Evolutionary conservation across 1,140 invertebrate species (phyloP), one percentile per base, ranked within the genome.

Genomic region (Diplogasteroides magnus): DNA sequence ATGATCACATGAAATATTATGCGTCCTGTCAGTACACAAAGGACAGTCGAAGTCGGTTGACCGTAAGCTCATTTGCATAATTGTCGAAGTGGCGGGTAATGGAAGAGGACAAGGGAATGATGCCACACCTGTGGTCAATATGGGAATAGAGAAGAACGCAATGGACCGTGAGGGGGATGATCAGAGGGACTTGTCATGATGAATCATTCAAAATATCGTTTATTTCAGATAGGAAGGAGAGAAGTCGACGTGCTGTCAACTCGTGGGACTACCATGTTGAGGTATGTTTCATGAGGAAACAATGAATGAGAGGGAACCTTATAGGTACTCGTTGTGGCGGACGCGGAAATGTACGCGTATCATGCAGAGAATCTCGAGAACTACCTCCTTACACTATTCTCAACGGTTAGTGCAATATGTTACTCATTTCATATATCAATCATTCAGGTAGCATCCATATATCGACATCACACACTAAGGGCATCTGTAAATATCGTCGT

Each of bases 361-460:
- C 90, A 93, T 77, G 86, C 86, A 11, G 80, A 83, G 25, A 82
- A 84, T 63, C 83, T 91, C 2, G 84, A 87, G 63, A 83, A 87
- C 62, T 93, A 93, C 78, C 88, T 93, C 68, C 85, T 92, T 29
- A 90, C 89, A 15, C 85, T 93, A 15, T 90, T 93, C 87, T 89
- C 88, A 56, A 90, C 90, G 77, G 91, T 91, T 85, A 84, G 69
- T 19, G 37, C 37, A 11, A 19, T 48, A 48, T 48, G 6, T 19
- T 19, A 6, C 19, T 48, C 37, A 48, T 11, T 19, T 48, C 37
- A 19, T 26, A 68, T 32, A 23, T 71, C 57, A 3, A 27, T 3
- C 29, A 59, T 37, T 19, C 76, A 90, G 89, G 89, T 90, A 6
- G 87, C 89, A 3, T 86, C 88, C 31, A 88, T 93, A 69, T 93